Conservation (phyloP, 2,113 vertebrate species). For the Origma solitaria region DNA sequence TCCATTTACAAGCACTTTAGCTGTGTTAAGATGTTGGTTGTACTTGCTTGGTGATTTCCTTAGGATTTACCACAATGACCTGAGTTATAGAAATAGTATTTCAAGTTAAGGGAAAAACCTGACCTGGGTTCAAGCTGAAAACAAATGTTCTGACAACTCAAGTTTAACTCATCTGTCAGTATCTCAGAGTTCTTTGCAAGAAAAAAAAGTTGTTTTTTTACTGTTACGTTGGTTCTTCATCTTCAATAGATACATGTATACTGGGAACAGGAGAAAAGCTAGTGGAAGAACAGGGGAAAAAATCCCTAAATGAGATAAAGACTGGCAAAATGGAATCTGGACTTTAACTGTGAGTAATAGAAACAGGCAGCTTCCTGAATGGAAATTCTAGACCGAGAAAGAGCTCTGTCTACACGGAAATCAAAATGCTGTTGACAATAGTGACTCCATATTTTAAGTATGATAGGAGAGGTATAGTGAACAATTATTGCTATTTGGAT, state of each 20-base stretch:
- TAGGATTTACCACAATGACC: neutral
- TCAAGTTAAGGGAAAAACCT: neutral
- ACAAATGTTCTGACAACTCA: conserved; percentile 20
- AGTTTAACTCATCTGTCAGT: conserved; percentile 16
- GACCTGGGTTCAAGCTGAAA: conserved; percentile 18
- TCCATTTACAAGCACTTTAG: conserved; percentile 18
- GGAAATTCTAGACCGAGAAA: neutral
- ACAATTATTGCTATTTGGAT: conserved; percentile 10
- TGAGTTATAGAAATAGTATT: neutral
- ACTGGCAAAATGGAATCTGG: neutral
- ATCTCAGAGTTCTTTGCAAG: neutral
- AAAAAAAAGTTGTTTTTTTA: neutral
- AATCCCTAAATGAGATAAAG: neutral
- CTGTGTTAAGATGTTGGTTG: neutral
- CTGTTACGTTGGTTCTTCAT: neutral
- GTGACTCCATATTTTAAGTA: neutral
- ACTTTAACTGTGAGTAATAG: neutral
- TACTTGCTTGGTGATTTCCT: neutral
- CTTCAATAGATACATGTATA: neutral
- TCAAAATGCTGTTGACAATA: neutral
- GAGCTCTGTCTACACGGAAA: neutral
- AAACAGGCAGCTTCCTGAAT: neutral
- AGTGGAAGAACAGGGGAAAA: neutral
- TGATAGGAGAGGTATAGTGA: neutral
- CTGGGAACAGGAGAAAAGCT: neutral